phyloP scores from a whole-genome alignment of 2,797 vertebrate genomes.

The Sebastes oblongus region DNA sequence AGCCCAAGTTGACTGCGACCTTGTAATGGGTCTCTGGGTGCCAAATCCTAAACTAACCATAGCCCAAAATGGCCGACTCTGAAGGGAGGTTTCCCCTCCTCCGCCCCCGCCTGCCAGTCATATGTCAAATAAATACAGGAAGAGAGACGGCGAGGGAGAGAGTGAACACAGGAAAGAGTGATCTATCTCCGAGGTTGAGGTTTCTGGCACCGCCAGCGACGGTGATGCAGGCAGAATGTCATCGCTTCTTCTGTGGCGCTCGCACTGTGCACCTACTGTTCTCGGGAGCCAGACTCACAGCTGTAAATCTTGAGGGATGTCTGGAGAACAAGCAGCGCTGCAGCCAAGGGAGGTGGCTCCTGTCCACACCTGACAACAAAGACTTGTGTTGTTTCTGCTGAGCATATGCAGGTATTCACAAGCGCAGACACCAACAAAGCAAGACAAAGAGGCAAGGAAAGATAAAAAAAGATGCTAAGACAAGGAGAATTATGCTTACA shows the following conservation, averaged over 20 bases:
- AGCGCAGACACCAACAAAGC: neutral
- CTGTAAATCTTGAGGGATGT: constrained; percentile 63
- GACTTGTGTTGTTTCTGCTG: constrained; percentile 31
- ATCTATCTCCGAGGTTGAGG: constrained; percentile 61
- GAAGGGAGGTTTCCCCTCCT: constrained; percentile 20
- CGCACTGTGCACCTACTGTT: constrained; percentile 70
- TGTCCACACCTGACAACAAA: constrained; percentile 64
- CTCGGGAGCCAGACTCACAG: constrained; percentile 40
- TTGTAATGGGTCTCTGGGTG: constrained; percentile 67
- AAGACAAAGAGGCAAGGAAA: neutral
- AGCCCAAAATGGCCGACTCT: constrained; percentile 48
- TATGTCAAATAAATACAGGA: constrained; percentile 73
- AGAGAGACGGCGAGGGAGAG: constrained; percentile 48
- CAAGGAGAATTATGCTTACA: neutral
- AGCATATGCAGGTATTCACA: constrained; percentile 20
- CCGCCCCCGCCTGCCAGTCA: constrained; percentile 53
- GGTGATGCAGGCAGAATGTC: constrained; percentile 63
- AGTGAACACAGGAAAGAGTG: constrained; percentile 51
- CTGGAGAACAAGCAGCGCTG: constrained; percentile 41
- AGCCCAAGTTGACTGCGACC: constrained; percentile 57
- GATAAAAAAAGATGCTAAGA: neutral
- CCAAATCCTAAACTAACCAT: constrained; percentile 67
- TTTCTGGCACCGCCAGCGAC: constrained; percentile 55
- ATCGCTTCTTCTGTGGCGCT: constrained; percentile 51
- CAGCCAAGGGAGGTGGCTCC: constrained; percentile 19